phyloP scores from a whole-genome alignment of 2,797 vertebrate genomes.

The Trematomus bernacchii region DNA sequence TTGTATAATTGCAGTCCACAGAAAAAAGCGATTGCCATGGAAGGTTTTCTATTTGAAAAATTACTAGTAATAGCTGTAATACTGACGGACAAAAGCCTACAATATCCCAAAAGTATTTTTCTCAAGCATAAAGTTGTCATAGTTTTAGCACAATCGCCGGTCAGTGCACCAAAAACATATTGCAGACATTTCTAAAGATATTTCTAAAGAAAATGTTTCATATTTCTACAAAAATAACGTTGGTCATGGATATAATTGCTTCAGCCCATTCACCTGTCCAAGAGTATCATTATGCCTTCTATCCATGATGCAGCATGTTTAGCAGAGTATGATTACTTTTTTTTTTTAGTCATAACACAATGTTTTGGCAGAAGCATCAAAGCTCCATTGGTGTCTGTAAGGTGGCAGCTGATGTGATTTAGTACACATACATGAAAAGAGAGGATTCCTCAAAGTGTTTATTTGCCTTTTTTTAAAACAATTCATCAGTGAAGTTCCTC shows the following conservation, averaged over 20 bases:
- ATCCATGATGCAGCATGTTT: slow-evolving; percentile 1
- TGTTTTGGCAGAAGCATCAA: slow-evolving; percentile 28
- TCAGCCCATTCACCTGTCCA: background rate
- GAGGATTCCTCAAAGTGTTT: slow-evolving; percentile 51
- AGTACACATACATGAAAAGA: slow-evolving; percentile 54
- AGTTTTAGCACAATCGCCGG: background rate
- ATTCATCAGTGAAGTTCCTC: slow-evolving; percentile 55
- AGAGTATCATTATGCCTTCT: slow-evolving; percentile 1
- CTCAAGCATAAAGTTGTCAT: background rate
- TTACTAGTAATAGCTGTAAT: background rate
- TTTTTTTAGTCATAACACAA: slow-evolving; percentile 13
- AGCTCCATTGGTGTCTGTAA: slow-evolving; percentile 31
- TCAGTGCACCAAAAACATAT: background rate
- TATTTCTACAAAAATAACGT: background rate
- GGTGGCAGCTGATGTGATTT: slow-evolving; percentile 50
- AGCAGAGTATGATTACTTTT: background rate
- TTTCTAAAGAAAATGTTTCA: background rate
- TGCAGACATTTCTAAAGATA: background rate
- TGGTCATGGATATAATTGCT: background rate
- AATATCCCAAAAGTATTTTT: background rate
- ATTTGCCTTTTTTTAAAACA: slow-evolving; percentile 70
- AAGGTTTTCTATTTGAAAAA: background rate
- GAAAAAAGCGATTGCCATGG: background rate
- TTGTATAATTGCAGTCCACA: background rate
- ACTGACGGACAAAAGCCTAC: background rate